Percentiles rank a stretch among this genome's conserved stretches.
phyloP scores from a whole-genome alignment of 2,797 vertebrate genomes.

The Trachurus trachurus region DNA sequence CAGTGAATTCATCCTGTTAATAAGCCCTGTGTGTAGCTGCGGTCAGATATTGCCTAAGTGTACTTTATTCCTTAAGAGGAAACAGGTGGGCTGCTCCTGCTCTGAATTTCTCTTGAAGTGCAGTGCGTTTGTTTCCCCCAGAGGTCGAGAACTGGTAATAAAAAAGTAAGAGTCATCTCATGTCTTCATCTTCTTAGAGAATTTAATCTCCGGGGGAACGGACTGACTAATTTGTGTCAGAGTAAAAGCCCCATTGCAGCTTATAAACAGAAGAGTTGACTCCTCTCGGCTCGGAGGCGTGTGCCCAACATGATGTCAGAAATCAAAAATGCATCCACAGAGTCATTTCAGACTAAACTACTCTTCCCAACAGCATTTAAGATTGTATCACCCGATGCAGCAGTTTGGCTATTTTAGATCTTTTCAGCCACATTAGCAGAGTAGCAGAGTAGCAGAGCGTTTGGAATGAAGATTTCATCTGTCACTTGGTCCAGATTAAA shows the following conservation, averaged over 20 bases:
- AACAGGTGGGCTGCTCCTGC: not conserved
- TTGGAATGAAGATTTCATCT: too few species aligned
- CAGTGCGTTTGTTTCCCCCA: not conserved
- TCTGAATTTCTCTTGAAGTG: not conserved
- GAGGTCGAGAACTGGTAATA: not conserved
- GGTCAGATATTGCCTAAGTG: not conserved
- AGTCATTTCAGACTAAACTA: not conserved
- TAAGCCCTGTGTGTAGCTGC: not conserved
- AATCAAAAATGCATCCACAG: not conserved
- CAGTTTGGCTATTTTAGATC: too few species aligned
- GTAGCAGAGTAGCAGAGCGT: too few species aligned
- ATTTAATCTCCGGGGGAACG: not conserved
- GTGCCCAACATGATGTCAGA: not conserved
- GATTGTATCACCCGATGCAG: too few species aligned
- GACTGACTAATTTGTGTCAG: not conserved
- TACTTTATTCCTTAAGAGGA: constrained; percentile 5
- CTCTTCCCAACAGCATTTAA: too few species aligned
- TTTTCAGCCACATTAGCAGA: too few species aligned
- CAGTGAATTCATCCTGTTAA: not conserved
- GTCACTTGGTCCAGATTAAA: not conserved
- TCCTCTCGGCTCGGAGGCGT: not conserved
- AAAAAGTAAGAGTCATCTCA: not conserved
- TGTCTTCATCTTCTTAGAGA: not conserved
- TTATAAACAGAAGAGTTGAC: not conserved
- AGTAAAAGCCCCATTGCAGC: not conserved